phyloP scores from a whole-genome alignment of 2,888 invertebrate species.

The Mayetiola destructor region DNA sequence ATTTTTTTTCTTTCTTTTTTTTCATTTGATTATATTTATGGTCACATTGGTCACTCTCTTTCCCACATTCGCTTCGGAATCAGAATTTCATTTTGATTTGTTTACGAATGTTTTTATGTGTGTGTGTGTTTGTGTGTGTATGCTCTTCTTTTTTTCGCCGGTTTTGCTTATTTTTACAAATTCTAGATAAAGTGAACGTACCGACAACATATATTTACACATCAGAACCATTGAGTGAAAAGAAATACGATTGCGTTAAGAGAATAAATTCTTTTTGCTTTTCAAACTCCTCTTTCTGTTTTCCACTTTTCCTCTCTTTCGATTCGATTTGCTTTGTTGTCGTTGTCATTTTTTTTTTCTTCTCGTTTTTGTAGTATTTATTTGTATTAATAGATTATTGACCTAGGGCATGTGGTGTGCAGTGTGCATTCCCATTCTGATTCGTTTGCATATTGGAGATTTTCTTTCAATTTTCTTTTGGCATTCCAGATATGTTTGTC shows the following conservation, averaged over 20 bases:
- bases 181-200: neutral
- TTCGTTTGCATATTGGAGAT: too few species aligned
- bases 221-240: neutral
- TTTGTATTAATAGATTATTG: slow-evolving; percentile 12
- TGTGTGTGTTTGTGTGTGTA: neutral
- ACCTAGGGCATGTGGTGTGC: slow-evolving; percentile 10
- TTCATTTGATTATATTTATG: too few species aligned
- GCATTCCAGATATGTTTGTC: too few species aligned
- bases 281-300: neutral
- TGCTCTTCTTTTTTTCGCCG: too few species aligned
- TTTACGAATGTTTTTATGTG: neutral
- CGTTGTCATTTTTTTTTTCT: neutral
- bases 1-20: too few species aligned
- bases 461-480: too few species aligned
- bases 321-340: neutral
- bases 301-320: neutral
- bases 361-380: neutral
- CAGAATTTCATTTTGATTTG: neutral
- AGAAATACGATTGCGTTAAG: neutral
- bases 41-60: neutral
- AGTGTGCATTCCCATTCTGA: neutral
- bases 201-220: neutral
- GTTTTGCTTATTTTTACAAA: neutral
- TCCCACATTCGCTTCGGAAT: neutral
- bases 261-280: neutral